Evolutionary conservation across 2,113 vertebrate genomes (phyloP).

Genomic region (Anas platyrhynchos): DNA sequence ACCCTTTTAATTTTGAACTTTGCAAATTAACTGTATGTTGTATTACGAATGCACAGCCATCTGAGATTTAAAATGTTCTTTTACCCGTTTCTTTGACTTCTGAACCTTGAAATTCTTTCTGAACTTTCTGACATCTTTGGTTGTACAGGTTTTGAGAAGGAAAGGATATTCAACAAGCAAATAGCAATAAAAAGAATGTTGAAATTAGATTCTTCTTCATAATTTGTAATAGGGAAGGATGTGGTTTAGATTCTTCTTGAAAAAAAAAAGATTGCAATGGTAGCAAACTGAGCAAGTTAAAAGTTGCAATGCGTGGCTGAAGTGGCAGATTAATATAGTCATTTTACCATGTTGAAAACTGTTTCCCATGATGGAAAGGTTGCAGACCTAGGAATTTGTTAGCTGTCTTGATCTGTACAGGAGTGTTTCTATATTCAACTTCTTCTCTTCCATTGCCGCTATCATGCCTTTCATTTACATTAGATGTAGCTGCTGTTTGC

Average conservation of each 20-base stretch:
- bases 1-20: neutral
- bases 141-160: neutral
- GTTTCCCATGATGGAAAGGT: neutral
- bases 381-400: neutral
- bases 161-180: neutral
- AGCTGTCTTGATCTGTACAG: neutral
- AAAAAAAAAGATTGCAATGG: neutral
- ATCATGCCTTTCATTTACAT: neutral
- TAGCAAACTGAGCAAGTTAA: neutral
- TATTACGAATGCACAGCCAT: fast-evolving
- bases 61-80: neutral
- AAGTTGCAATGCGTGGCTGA: neutral
- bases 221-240: neutral
- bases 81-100: neutral
- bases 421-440: neutral
- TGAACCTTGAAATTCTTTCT: neutral
- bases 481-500: neutral
- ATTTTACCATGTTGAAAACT: neutral
- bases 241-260: neutral
- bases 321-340: neutral
- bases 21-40: neutral
- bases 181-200: neutral
- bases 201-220: neutral
- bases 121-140: neutral
- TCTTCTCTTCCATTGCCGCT: neutral